These are phyloP conservation scores for Drosophila rubida DNA, from an alignment of 2,888 invertebrate species.

Conservation along the genomic window DNA sequence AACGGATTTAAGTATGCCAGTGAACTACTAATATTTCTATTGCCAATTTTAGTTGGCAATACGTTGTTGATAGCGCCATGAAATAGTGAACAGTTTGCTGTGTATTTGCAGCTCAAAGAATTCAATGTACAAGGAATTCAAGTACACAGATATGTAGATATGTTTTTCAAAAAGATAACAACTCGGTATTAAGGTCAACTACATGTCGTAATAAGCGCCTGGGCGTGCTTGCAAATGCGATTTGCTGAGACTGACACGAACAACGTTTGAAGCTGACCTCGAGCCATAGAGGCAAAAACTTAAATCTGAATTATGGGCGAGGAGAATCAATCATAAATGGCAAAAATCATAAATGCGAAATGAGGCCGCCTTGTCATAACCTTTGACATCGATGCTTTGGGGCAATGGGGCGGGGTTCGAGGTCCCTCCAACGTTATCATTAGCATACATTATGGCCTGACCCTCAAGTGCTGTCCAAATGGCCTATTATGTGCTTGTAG, in stretches of 20 bases:
- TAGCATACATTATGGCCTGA: slow-evolving; percentile 73
- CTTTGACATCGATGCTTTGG: slow-evolving; percentile 43
- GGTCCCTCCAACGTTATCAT: slow-evolving; percentile 67
- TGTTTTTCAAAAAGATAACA: not conserved
- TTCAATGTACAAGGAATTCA: too few relatives aligned
- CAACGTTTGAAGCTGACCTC: not conserved
- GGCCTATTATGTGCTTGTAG: slow-evolving; percentile 71
- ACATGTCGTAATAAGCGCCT: not conserved
- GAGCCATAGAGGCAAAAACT: slow-evolving; percentile 26
- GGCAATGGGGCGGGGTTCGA: slow-evolving; percentile 8
- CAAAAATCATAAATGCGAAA: slow-evolving; percentile 35
- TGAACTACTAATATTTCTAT: too few relatives aligned
- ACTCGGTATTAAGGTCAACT: not conserved
- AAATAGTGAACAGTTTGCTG: too few relatives aligned
- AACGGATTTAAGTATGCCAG: too few relatives aligned
- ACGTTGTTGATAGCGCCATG: too few relatives aligned
- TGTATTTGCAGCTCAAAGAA: too few relatives aligned
- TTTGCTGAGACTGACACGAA: not conserved
- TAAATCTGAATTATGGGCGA: slow-evolving; percentile 29
- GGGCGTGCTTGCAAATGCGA: slow-evolving; percentile 1
- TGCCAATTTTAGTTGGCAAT: too few relatives aligned
- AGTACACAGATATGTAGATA: too few relatives aligned
- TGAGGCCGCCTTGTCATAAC: slow-evolving; percentile 26
- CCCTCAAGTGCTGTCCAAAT: slow-evolving; percentile 72
- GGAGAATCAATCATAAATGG: slow-evolving; percentile 18